phyloP scores from a whole-genome alignment of 1,140 invertebrate genomes.

The fruit fly (Drosophila melanogaster) region DNA sequence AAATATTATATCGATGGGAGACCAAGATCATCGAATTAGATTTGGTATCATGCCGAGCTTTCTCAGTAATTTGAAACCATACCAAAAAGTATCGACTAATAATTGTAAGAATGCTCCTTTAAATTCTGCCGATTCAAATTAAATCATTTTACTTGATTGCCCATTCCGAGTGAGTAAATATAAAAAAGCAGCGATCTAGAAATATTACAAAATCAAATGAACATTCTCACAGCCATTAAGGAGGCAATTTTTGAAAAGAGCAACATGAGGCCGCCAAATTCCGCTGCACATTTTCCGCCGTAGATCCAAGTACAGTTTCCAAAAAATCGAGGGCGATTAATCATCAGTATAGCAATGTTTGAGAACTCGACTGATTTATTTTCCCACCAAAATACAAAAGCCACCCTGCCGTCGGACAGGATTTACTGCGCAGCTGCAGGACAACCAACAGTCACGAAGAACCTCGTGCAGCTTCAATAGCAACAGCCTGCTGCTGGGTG shows the following conservation, averaged over 20 bases:
- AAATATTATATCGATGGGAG: conserved; percentile 24
- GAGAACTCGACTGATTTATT: conserved; percentile 43
- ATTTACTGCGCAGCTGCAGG: conserved; percentile 71
- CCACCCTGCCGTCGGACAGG: conserved; percentile 54
- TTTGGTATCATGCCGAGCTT: conserved; percentile 22
- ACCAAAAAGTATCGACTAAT: conserved; percentile 26
- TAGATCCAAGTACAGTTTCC: conserved; percentile 58
- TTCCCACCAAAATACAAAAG: conserved; percentile 64
- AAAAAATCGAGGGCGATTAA: conserved; percentile 50
- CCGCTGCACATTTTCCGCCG: conserved; percentile 37
- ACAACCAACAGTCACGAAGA: conserved; percentile 7
- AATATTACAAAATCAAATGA: conserved; percentile 27
- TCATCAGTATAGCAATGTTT: conserved; percentile 54
- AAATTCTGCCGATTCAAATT: conserved; percentile 20
- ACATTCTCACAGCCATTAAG: conserved; percentile 58
- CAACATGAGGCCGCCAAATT: conserved; percentile 67
- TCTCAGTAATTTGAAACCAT: conserved; percentile 38
- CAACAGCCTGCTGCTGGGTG: conserved; percentile 49
- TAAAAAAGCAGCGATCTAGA: conserved; percentile 14
- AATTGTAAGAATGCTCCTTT: conserved; percentile 9
- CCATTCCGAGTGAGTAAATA: conserved; percentile 46
- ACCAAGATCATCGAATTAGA: conserved; percentile 8
- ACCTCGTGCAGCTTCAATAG: background rate
- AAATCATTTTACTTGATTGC: conserved; percentile 56
- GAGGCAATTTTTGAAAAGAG: conserved; percentile 42